Conservation (phyloP, 2,113 vertebrate species). For the Phocoena phocoena region DNA sequence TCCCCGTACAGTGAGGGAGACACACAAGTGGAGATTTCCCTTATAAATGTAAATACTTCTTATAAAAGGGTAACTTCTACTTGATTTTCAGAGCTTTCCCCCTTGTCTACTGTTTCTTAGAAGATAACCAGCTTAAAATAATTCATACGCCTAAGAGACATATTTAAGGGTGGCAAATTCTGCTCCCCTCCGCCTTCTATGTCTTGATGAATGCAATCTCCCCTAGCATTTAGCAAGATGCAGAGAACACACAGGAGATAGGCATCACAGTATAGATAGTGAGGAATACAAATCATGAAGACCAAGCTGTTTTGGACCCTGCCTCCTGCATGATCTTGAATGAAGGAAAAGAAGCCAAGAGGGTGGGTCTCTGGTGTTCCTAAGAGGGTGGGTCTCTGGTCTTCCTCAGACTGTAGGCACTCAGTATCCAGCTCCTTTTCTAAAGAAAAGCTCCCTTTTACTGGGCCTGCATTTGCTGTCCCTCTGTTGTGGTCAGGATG, state of each 20-base stretch:
- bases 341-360: neutral
- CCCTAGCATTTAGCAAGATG: neutral
- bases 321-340: neutral
- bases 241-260: rapidly evolving
- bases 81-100: neutral
- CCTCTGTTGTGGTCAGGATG: conserved; percentile 62
- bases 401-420: neutral
- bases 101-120: neutral
- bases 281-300: rapidly evolving
- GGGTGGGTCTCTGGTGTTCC: neutral
- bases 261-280: rapidly evolving
- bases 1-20: neutral
- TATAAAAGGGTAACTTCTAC: neutral
- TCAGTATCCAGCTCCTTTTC: neutral
- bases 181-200: neutral
- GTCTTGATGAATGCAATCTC: neutral
- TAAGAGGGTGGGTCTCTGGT: rapidly evolving
- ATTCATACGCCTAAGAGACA: too few species aligned
- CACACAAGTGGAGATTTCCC: neutral
- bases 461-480: neutral
- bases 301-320: neutral
- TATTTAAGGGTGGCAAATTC: neutral
- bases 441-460: neutral
- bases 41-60: neutral
- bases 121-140: neutral